phyloP scores from a whole-genome alignment of 2,113 vertebrate genomes.

The Lutjanus erythropterus region DNA sequence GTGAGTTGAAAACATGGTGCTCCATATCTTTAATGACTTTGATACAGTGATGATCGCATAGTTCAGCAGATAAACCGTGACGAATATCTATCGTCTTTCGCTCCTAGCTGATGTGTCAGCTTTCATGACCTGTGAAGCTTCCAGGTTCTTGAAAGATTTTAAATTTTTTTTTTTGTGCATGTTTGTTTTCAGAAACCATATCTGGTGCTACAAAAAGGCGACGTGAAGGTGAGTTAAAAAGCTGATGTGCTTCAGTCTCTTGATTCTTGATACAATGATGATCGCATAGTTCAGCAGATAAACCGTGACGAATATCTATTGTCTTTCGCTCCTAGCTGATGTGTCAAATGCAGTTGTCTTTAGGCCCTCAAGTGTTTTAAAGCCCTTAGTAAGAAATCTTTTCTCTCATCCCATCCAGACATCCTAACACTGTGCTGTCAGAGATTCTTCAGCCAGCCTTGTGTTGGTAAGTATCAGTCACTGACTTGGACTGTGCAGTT shows the following conservation, averaged over 20 bases:
- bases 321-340: slow-evolving; percentile 87
- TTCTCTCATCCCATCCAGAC: background rate
- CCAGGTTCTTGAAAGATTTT: background rate
- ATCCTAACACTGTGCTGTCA: rapidly evolving
- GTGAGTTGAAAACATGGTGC: background rate
- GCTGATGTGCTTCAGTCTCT: rapidly evolving
- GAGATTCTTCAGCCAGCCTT: background rate
- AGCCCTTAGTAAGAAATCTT: rapidly evolving
- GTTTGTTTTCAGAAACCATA: background rate
- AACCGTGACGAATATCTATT: slow-evolving; percentile 72
- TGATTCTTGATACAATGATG: slow-evolving; percentile 76
- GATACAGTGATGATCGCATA: slow-evolving; percentile 82
- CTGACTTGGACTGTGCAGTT: rapidly evolving
- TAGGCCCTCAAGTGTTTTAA: rapidly evolving
- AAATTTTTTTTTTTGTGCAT: rapidly evolving
- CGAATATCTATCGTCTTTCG: slow-evolving; percentile 82
- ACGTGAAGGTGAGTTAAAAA: slow-evolving; percentile 23
- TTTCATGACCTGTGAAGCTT: rapidly evolving
- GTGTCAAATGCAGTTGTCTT: background rate
- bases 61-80: slow-evolving; percentile 71
- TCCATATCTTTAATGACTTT: rapidly evolving
- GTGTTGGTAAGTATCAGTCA: slow-evolving; percentile 22
- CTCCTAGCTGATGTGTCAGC: slow-evolving; percentile 78
- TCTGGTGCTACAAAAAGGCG: rapidly evolving
- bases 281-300: slow-evolving; percentile 88